A percentile compares a stretch with the other conserved stretches of the same genome.
These are phyloP conservation scores for Epicampocera succincta DNA, from an alignment of 2,888 invertebrate species.

Conservation along the genomic window DNA sequence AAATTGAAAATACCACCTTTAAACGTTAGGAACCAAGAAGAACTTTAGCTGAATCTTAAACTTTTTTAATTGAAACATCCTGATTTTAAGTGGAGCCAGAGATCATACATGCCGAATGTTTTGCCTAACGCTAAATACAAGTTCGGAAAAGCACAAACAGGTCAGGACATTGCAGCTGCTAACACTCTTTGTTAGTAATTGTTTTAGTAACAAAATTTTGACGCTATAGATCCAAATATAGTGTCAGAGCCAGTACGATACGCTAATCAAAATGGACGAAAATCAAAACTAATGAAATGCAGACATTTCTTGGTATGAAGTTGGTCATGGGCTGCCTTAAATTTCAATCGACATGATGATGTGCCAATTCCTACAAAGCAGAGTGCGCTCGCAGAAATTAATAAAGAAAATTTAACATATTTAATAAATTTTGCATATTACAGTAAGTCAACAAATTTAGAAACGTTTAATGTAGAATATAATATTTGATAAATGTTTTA, in stretches of 20 bases:
- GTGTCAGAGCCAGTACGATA: background rate
- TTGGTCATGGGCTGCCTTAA: too few species aligned
- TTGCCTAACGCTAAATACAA: background rate
- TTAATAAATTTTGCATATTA: too few species aligned
- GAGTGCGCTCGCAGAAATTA: too few species aligned
- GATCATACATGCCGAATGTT: background rate
- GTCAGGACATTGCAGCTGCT: background rate
- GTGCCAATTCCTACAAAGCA: too few species aligned
- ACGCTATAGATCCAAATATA: background rate
- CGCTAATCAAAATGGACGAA: background rate
- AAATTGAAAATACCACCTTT: background rate
- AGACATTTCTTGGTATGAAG: too few species aligned
- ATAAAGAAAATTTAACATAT: too few species aligned
- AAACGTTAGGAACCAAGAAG: background rate
- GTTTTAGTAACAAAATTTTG: background rate
- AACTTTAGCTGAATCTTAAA: background rate
- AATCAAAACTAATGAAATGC: background rate
- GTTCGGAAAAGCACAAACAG: background rate
- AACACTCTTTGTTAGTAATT: background rate
- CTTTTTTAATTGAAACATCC: background rate
- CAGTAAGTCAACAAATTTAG: too few species aligned
- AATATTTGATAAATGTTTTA: too few species aligned
- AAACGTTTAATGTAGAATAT: too few species aligned
- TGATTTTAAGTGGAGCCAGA: conserved; percentile 2
- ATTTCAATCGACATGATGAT: too few species aligned